These are phyloP conservation scores for Pseudomyrmex dendroicus DNA, from an alignment of 1,140 invertebrate genomes.

Conservation along the genomic window DNA sequence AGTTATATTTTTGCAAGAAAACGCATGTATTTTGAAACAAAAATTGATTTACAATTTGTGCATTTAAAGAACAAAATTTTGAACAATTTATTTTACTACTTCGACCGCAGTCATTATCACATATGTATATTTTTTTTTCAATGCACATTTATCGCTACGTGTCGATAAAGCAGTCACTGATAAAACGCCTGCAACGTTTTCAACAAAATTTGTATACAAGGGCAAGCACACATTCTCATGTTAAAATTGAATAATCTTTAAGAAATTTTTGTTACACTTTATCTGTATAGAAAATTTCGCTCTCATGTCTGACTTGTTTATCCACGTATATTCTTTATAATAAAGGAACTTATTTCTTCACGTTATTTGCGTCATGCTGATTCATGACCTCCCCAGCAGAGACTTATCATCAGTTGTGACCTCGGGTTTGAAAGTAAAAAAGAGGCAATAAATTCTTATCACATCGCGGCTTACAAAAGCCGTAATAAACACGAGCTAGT, in stretches of 20 bases:
- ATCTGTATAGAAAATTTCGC: background rate
- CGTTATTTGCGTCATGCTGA: background rate
- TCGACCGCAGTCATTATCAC: too few species aligned
- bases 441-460: background rate
- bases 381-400: background rate
- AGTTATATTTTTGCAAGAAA: too few species aligned
- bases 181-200: background rate
- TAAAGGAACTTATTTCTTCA: background rate
- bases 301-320: background rate
- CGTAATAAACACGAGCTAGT: background rate
- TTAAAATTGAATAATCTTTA: background rate
- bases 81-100: too few species aligned
- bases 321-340: background rate
- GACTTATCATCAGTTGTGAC: conserved; percentile 24
- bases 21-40: too few species aligned
- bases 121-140: background rate
- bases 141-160: background rate
- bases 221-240: too few species aligned
- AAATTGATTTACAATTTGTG: too few species aligned
- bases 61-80: too few species aligned
- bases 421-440: conserved; percentile 16
- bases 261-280: background rate
- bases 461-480: background rate
- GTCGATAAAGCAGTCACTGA: background rate
- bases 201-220: too few species aligned